phyloP scores from a whole-genome alignment of 2,113 vertebrate genomes.

The Gasterosteus aculeatus region DNA sequence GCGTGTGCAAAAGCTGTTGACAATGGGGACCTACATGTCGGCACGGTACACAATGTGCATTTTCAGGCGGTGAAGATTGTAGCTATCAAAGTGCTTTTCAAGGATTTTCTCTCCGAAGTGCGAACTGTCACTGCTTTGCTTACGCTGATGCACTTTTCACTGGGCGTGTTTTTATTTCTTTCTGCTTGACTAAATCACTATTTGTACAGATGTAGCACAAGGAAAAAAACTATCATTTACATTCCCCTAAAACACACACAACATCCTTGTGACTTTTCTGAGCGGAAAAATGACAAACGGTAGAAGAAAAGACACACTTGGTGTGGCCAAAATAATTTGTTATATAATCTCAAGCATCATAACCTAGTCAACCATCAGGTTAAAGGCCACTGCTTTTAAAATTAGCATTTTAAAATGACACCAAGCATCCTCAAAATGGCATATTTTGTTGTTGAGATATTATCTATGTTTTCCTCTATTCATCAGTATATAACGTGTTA shows the following conservation, averaged over 20 bases:
- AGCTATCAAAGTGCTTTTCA: constrained; percentile 61
- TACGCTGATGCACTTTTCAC: constrained; percentile 60
- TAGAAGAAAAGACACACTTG: not conserved
- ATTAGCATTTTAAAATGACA: not conserved
- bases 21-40: constrained; percentile 45
- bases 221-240: constrained; percentile 55
- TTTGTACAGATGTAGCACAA: constrained; percentile 43
- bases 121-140: constrained; percentile 54
- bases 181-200: constrained; percentile 37
- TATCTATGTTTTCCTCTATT: too few species aligned
- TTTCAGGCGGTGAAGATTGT: constrained; percentile 48
- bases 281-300: constrained; percentile 12
- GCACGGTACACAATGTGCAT: constrained; percentile 28
- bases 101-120: constrained; percentile 56
- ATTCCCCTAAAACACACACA: constrained; percentile 7
- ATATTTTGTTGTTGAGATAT: not conserved
- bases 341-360: constrained; percentile 9
- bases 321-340: constrained; percentile 2
- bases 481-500: not conserved
- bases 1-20: constrained; percentile 44
- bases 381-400: not conserved
- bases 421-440: not conserved
- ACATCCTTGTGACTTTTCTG: constrained; percentile 18
- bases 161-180: constrained; percentile 21
- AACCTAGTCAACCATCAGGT: not conserved